Percentiles rank a stretch among this genome's conserved stretches.
Evolutionary conservation across 2,113 vertebrate genomes (phyloP).

Genomic region (Upupa epops): DNA sequence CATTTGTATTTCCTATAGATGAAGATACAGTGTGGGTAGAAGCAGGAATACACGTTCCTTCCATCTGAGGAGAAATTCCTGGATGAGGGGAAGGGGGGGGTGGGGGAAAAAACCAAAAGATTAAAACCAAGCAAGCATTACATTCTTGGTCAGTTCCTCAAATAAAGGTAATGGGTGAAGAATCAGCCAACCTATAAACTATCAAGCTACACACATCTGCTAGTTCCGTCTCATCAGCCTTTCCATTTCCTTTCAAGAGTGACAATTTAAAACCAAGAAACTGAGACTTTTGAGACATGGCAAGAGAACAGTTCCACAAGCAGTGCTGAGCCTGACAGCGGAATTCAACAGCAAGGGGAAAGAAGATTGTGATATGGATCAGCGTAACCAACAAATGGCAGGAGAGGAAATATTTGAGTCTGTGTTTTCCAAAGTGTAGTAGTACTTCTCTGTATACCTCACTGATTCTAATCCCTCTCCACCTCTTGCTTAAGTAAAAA

Average conservation of each 20-base stretch:
- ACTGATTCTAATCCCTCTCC: not conserved
- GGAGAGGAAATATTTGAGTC: not conserved
- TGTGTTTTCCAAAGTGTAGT: not conserved
- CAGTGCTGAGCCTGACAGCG: not conserved
- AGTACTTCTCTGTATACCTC: not conserved
- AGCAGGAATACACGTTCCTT: slow-evolving; percentile 74
- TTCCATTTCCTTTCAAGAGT: not conserved
- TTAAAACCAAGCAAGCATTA: not conserved
- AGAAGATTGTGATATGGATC: not conserved
- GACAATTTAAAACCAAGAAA: not conserved
- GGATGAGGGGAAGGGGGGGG: not conserved
- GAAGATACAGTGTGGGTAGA: slow-evolving; percentile 74
- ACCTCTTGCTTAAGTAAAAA: not conserved
- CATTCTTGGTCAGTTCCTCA: not conserved
- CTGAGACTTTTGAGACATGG: rapidly evolving
- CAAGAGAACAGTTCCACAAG: not conserved
- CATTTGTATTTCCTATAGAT: slow-evolving; percentile 82
- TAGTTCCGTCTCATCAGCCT: not conserved
- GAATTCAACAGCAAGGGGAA: rapidly evolving
- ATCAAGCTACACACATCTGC: not conserved
- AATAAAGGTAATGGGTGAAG: not conserved
- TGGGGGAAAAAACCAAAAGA: not conserved
- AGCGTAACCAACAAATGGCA: not conserved
- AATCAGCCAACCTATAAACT: not conserved
- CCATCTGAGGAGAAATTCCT: slow-evolving; percentile 89